phyloP scores from a whole-genome alignment of 2,797 vertebrate species.

The Pangasius djambal region DNA sequence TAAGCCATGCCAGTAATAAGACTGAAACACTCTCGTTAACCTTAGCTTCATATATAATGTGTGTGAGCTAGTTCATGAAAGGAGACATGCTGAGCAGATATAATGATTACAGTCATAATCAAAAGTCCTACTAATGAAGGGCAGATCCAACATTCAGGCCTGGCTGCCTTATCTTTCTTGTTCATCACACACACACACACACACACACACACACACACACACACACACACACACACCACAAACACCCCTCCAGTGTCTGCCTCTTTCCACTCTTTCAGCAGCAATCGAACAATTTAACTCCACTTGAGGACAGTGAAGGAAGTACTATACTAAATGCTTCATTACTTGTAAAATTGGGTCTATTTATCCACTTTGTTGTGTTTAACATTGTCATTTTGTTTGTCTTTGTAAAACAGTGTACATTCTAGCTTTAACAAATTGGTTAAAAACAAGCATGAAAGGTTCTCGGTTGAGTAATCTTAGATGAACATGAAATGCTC shows the following conservation, averaged over 20 bases:
- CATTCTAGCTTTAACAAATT: background rate
- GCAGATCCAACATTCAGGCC: background rate
- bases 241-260: background rate
- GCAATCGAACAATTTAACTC: conserved; percentile 10
- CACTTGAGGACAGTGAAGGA: background rate
- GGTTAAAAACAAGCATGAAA: background rate
- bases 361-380: background rate
- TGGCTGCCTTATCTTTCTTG: background rate
- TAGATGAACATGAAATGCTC: background rate
- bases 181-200: background rate
- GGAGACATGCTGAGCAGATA: background rate
- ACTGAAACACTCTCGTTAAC: conserved; percentile 12
- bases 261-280: background rate
- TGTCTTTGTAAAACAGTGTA: background rate
- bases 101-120: conserved; percentile 1
- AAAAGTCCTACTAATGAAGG: conserved; percentile 9
- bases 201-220: background rate
- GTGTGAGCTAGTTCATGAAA: background rate
- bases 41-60: conserved; percentile 14
- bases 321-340: conserved; percentile 3
- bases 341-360: conserved; percentile 13
- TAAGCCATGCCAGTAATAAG: background rate
- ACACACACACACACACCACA: background rate
- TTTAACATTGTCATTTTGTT: conserved; percentile 6
- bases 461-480: background rate